Percentiles rank a stretch among this genome's conserved stretches.
Evolutionary conservation across 2,888 invertebrate species (phyloP).

Genomic region (Agelastica alni): DNA sequence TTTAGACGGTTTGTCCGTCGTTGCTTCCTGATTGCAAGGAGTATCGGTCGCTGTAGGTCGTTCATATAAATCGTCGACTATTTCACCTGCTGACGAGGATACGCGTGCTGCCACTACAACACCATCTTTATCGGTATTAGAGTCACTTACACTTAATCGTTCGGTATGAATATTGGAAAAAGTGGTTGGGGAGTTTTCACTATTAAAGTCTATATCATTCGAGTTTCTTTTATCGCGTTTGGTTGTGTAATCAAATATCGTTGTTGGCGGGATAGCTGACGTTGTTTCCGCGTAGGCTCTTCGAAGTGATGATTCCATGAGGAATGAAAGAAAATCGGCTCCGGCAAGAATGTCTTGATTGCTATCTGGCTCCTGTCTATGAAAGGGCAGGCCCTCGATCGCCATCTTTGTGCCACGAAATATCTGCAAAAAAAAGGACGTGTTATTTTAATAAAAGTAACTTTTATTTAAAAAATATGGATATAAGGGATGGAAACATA

Average conservation of each 20-base stretch:
- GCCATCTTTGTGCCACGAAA: constrained; percentile 47
- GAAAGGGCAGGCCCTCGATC: constrained; percentile 53
- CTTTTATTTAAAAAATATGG: no score
- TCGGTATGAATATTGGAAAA: constrained; percentile 29
- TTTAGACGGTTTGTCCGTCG: constrained; percentile 34
- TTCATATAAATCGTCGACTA: constrained; percentile 39
- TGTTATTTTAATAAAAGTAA: no score
- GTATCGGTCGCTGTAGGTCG: background rate
- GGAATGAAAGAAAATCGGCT: constrained; percentile 57
- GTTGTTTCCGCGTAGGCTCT: constrained; percentile 37
- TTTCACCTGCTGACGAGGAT: constrained; percentile 56
- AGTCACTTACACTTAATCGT: constrained; percentile 26
- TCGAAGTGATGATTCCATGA: constrained; percentile 49
- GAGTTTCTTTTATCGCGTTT: constrained; percentile 19
- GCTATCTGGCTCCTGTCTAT: constrained; percentile 50
- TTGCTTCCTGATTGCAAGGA: background rate
- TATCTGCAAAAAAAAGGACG: constrained; percentile 48
- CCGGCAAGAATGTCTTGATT: constrained; percentile 57
- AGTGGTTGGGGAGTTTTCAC: constrained; percentile 10
- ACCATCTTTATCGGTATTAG: constrained; percentile 45
- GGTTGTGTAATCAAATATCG: constrained; percentile 15
- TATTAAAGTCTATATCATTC: constrained; percentile 13
- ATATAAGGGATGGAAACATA: no score
- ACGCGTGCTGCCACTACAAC: constrained; percentile 61
- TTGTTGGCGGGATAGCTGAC: constrained; percentile 24